Evolutionary conservation across 1,140 invertebrate genomes (phyloP), one percentile per base, ranked within the genome.

Genomic region (Tetragnatha versicolor): DNA sequence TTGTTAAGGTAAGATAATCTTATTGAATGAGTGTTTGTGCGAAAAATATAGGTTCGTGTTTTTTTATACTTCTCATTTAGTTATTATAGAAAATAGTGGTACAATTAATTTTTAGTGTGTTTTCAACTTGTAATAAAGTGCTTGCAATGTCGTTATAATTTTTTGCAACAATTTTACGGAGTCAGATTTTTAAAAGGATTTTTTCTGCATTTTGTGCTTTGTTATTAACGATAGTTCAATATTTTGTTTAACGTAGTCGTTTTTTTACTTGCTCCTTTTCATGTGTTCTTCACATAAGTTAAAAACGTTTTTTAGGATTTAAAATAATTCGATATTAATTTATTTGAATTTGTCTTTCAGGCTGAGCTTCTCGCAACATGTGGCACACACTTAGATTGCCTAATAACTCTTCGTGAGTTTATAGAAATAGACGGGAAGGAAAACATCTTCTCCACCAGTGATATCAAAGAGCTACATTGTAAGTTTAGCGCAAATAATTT

Each of bases 351-450:
- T 51, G 7, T 2, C 17, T 61, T 61, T 1, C 22, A 75, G 70
- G 70, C 70, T 45, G 55, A 75, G n/a, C 42, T 75, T 7, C 12
- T 75, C 12, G 70, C 70, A 25, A 75, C 70, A 29, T 75, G 70
- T 33, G 58, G 70, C 3, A 75, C 70, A 3, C 55, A 75, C 35
- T 37, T 75, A n/a, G 37, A 45, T 9, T 75, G 70, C 17, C 37
- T 75, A 25, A 55, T 49, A 27, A 47, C 55, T 2, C 47, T 75
- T 22, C 51, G 39, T 39, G 55, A 63, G 10, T 45, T 35, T 6
- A 75, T 75, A 27, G 58, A 58, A 27, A 75, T 25, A 3, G 58
- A 63, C 27, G 70, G 58, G 1, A 75, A 75, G 1, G 55, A 61
- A 47, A 51, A n/a, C 29, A 47, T n/a, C 12, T 75, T 61, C 27